Evolutionary conservation across 2,113 vertebrate species (phyloP).

Genomic region (Dasypus novemcinctus): DNA sequence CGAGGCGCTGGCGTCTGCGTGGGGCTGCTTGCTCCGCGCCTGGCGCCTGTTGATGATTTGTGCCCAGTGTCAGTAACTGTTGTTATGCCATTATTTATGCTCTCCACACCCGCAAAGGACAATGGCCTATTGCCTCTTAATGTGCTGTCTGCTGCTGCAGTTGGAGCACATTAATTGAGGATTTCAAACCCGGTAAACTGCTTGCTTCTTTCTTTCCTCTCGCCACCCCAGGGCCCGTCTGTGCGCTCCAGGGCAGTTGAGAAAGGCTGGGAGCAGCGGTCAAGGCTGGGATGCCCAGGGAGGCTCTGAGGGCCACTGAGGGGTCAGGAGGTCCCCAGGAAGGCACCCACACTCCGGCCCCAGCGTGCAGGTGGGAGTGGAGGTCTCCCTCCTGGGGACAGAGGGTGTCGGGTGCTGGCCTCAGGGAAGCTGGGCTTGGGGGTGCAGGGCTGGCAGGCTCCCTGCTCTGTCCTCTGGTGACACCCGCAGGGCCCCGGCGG

Average conservation of each 20-base stretch:
- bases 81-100: slow-evolving; percentile 45
- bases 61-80: background rate
- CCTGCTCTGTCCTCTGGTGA: background rate
- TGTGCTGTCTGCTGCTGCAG: slow-evolving; percentile 22
- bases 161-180: background rate
- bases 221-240: background rate
- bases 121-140: slow-evolving; percentile 40
- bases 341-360: background rate
- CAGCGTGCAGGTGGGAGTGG: accelerated
- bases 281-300: background rate
- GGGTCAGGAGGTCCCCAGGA: background rate
- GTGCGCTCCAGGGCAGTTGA: background rate
- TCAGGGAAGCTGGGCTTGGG: background rate
- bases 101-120: background rate
- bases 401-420: background rate
- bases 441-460: background rate
- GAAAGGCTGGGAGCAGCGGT: background rate
- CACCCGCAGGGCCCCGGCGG: background rate
- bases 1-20: accelerated
- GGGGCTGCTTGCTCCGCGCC: accelerated
- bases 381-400: background rate
- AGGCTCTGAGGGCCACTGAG: background rate
- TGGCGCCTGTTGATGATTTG: background rate
- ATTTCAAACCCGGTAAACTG: background rate
- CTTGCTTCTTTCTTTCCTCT: background rate